A percentile compares a stretch with the other conserved stretches of the same genome.
Evolutionary conservation across 2,888 invertebrate genomes (phyloP).

Genomic region (Glyphotaelius pellucidus): DNA sequence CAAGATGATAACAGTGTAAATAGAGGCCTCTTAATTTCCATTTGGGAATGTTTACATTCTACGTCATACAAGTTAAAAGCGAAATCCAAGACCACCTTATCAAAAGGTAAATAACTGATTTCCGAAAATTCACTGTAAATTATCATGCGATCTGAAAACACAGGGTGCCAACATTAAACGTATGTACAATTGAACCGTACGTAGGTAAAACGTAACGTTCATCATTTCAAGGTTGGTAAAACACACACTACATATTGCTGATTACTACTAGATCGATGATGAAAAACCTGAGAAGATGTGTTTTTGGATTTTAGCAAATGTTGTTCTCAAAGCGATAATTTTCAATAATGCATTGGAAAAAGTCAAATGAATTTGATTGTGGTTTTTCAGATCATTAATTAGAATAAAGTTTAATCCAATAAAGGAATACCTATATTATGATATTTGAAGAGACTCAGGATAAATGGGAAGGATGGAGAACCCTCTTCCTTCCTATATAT

Average conservation of each 20-base stretch:
- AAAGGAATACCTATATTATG: not conserved
- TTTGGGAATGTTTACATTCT: not conserved
- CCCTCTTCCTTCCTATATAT: not conserved
- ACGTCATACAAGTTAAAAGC: not conserved
- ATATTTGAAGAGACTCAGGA: no score
- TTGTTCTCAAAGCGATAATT: not conserved
- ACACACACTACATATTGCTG: not conserved
- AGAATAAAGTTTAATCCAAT: not conserved
- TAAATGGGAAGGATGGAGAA: no score
- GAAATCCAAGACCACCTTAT: not conserved
- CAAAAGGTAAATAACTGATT: conserved; percentile 10
- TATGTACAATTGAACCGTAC: not conserved
- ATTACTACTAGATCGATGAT: not conserved
- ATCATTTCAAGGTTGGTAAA: not conserved
- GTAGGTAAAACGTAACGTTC: not conserved
- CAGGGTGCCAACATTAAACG: not conserved
- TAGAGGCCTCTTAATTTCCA: not conserved
- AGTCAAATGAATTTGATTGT: not conserved
- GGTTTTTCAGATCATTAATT: not conserved
- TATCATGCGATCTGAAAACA: not conserved
- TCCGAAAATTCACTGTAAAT: conserved; percentile 4
- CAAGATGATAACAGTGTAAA: not conserved
- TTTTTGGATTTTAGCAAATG: not conserved
- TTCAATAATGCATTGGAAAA: not conserved
- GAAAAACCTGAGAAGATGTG: not conserved